Base-by-base conservation (phyloP, 2,113 vertebrate genomes). In the Acrocephalus kingi region DNA sequence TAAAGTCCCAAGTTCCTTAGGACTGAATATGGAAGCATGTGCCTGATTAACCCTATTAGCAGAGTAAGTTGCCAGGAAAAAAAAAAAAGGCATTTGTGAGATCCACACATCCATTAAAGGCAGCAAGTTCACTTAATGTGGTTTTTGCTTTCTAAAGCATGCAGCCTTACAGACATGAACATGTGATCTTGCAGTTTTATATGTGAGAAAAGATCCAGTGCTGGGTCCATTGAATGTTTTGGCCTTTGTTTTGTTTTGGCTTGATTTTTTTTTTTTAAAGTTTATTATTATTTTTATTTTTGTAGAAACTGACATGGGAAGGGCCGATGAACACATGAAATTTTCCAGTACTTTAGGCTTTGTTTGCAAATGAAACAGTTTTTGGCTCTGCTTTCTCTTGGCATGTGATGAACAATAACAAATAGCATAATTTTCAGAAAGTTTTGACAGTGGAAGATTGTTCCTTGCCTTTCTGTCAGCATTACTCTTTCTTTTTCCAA, bases 181-280 rank as follows among this genome's bases (percentile, higher is more conserved):
- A 28, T 0, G 0, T 4, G 8, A 35, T 58, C 19, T 24, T 64
- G 4, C 72, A 35, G 39, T 20, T 87, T n/a, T 10, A 1, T 43
- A 19, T 28, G 5, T 25, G 30, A 84, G 37, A 71, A 43, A 84
- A 80, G 39, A 76, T 52, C 15, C 6, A 17, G 0, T 7, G 2
- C 39, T 6, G 7, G 4, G 11, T 84, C n/a, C 3, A 5, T 6
- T 69, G 8, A 63, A 9, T 62, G 15, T 48, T 80, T 52, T 24
- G 11, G n/a, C 2, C 10, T 43, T 86, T 58, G 21, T 35, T 68
- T 73, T 68, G 10, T 15, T 71, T 58, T 75, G 30, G 2, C 4
- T 72, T 80, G n/a, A 3, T 45, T 67, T 43, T 58, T 21, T 55
- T 46, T 39, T 4, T 2, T 28, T n/a, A n/a, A 31, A 31, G 7